Conservation (phyloP, 2,797 vertebrate species). For the Trachurus trachurus region DNA sequence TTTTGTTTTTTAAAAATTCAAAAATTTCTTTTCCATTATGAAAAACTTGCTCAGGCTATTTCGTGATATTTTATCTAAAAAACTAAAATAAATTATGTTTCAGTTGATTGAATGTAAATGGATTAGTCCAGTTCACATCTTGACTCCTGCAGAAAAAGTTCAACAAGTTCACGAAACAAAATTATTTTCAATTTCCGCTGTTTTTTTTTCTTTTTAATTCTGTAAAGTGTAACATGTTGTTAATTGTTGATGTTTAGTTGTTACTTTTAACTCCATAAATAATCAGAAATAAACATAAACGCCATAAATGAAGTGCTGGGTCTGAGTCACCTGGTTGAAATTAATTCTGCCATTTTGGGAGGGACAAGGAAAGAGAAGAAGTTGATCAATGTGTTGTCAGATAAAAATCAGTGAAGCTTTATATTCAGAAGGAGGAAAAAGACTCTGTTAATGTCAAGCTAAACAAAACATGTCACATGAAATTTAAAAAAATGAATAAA, state of each 20-base stretch:
- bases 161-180: not conserved
- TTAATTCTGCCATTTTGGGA: not conserved
- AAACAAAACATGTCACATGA: not conserved
- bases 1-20: not conserved
- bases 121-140: no score
- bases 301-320: not conserved
- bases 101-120: not conserved
- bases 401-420: constrained; percentile 3
- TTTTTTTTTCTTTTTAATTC: not conserved
- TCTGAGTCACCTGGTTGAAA: constrained; percentile 1
- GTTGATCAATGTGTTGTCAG: not conserved
- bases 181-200: not conserved
- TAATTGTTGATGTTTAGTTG: not conserved
- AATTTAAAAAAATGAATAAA: not conserved
- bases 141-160: not conserved
- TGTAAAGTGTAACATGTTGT: not conserved
- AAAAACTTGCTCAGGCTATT: not conserved
- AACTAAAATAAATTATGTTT: not conserved
- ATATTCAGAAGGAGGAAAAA: not conserved
- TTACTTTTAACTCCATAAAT: not conserved
- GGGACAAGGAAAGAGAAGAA: not conserved
- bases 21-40: not conserved
- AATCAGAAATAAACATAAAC: constrained; percentile 3
- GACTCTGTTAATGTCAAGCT: not conserved
- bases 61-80: not conserved